These are phyloP conservation scores for Antheraea pernyi DNA, from an alignment of 1,140 invertebrate species.

Conservation along the genomic window DNA sequence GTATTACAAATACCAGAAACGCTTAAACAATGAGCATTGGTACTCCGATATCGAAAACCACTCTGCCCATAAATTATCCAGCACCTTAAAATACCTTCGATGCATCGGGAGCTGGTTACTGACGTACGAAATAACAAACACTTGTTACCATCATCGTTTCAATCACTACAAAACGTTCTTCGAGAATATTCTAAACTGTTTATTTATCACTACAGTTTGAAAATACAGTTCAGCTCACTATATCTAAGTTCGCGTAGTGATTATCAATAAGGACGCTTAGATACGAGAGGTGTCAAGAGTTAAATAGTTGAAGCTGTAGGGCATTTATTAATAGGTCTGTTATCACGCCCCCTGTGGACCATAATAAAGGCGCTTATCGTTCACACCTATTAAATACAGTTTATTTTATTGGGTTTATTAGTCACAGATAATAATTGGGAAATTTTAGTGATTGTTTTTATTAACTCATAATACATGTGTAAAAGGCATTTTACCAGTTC, in stretches of 20 bases:
- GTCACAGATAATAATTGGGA: too few relatives aligned
- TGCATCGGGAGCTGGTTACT: neutral
- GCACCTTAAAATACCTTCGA: neutral
- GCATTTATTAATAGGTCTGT: constrained; percentile 13
- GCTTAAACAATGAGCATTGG: neutral
- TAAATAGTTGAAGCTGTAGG: constrained; percentile 7
- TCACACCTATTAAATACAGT: neutral
- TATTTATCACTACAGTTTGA: neutral
- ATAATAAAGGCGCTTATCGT: constrained; percentile 12
- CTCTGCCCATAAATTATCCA: neutral
- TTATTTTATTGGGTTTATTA: constrained; percentile 6
- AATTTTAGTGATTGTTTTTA: too few relatives aligned
- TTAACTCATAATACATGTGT: too few relatives aligned
- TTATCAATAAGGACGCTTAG: neutral
- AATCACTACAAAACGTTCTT: neutral
- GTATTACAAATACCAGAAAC: neutral
- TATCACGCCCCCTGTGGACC: constrained; percentile 16
- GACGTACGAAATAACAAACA: neutral
- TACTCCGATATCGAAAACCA: neutral
- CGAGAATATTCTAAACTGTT: neutral
- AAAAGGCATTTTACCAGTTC: too few relatives aligned
- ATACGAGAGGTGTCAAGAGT: constrained; percentile 8
- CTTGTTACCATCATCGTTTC: neutral
- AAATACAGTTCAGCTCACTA: neutral
- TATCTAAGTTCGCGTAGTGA: neutral